Base-by-base conservation (phyloP, 2,113 vertebrate species). In the Balaeniceps rex region DNA sequence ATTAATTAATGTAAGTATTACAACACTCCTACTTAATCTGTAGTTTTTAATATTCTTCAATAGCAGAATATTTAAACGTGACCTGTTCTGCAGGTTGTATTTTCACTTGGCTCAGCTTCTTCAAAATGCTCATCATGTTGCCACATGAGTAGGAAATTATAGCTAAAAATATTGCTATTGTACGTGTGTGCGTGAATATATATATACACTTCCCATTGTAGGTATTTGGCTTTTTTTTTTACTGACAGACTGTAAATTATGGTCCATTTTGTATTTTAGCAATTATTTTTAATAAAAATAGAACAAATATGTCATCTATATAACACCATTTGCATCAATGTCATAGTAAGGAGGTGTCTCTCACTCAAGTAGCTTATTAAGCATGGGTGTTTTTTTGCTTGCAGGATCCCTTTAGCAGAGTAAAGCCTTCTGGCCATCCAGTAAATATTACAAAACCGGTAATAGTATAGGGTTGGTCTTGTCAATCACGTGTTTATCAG, bases 61-160 rank as follows among this genome's bases (percentile, higher is more conserved):
- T 94, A 95, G 94, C 92, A 97, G 91, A 97, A 95, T 96, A 93
- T 94, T 97, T 94, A 97, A 96, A 97, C 25, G 34, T 97, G 96
- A 97, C 97, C 96, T 98, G 97, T 97, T 97, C 97, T 96, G 74
- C 97, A 96, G 91, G 97, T 97, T 97, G 92, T 60, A 61, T 95
- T 94, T 96, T 95, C 90, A 93, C 96, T 97, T 96, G 94, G 96
- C 93, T 96, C 94, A 97, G 95, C 91, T 96, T 84, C 94, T 97
- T 95, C 95, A 58, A 42, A 88, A 60, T 36, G 24, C 95, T 90
- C 71, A 6, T 97, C 95, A 49, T 96, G 93, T 97, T 96, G 95
- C 96, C 88, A 93, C 96, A 93, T 66, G 95, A 96, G 75, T 52
- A 96, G 95, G 96, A 98, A 97, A 96, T 97, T 97, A 92, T 24